These are phyloP conservation scores for Flabesymbios commensalis DNA, from an alignment of 2,888 invertebrate genomes.

Conservation along the genomic window DNA sequence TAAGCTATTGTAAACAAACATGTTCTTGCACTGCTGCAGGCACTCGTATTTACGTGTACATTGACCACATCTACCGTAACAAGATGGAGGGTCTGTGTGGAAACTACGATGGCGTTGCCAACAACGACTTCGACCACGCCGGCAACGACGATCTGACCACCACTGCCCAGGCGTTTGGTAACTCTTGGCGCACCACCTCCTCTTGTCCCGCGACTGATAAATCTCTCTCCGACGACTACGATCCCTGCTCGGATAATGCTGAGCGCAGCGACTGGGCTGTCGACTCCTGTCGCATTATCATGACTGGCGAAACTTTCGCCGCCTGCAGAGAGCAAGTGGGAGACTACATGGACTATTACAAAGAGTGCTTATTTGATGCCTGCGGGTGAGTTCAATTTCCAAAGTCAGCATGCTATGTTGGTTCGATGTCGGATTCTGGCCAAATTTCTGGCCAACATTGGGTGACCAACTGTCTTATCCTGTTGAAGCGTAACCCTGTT, in stretches of 20 bases:
- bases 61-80: slow-evolving; percentile 51
- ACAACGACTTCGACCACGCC: slow-evolving; percentile 75
- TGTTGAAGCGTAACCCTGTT: no score
- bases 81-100: slow-evolving; percentile 84
- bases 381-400: slow-evolving; percentile 18
- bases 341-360: slow-evolving; percentile 8
- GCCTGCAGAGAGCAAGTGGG: slow-evolving; percentile 27
- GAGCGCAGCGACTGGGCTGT: slow-evolving; percentile 10
- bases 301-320: slow-evolving; percentile 33
- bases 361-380: slow-evolving; percentile 8
- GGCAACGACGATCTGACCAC: slow-evolving; percentile 28
- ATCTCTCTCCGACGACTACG: not conserved
- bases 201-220: slow-evolving; percentile 24
- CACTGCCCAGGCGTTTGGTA: slow-evolving; percentile 31
- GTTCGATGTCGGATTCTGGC: no score
- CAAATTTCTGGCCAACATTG: no score
- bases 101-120: slow-evolving; percentile 82
- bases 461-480: no score
- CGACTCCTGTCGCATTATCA: slow-evolving; percentile 45
- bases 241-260: slow-evolving; percentile 14
- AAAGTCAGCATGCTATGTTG: no score
- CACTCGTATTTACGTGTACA: slow-evolving; percentile 79
- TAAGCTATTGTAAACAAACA: no score
- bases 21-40: no score
- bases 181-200: slow-evolving; percentile 24